phyloP scores from a whole-genome alignment of 2,113 vertebrate genomes.

The Cyanistes caeruleus region DNA sequence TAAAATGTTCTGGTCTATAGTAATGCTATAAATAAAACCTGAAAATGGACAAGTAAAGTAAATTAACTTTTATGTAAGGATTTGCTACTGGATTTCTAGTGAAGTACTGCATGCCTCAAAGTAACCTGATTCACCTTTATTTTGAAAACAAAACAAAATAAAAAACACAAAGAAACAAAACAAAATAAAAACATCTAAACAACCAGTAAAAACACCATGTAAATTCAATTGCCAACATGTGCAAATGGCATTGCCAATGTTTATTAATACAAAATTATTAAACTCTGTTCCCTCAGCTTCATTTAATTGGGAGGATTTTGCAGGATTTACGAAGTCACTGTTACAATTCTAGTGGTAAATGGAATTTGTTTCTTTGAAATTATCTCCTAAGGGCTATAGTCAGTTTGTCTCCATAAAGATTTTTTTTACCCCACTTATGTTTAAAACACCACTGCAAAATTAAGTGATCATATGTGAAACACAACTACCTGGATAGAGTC shows the following conservation, averaged over 20 bases:
- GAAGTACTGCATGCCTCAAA: background rate
- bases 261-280: background rate
- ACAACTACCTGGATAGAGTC: background rate
- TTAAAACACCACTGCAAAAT: background rate
- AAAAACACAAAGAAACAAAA: background rate
- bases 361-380: background rate
- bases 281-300: background rate
- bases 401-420: background rate
- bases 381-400: background rate
- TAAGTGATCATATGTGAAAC: background rate
- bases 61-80: background rate
- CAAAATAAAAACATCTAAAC: background rate
- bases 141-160: background rate
- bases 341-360: background rate
- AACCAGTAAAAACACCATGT: background rate
- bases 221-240: background rate
- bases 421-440: background rate
- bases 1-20: background rate
- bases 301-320: background rate
- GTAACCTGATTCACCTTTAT: background rate
- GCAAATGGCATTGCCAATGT: fast-evolving
- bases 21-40: background rate
- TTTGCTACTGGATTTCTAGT: background rate
- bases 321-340: background rate
- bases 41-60: background rate